Conservation (phyloP, 2,888 invertebrate species). For the Agrypnus murinus region DNA sequence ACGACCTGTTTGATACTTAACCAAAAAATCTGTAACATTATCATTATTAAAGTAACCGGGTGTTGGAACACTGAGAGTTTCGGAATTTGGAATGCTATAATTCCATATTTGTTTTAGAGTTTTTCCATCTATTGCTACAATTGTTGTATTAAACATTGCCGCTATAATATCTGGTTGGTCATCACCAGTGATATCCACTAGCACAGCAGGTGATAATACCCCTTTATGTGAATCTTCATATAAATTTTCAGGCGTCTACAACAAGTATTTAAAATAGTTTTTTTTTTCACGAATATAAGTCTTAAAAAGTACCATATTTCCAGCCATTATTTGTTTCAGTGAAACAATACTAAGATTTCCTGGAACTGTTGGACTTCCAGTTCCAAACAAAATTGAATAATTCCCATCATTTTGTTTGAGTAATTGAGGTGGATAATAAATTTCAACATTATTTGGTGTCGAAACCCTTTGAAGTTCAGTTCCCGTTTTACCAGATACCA, state of each 20-base stretch:
- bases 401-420: slow-evolving; percentile 77
- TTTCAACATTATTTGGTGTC: slow-evolving; percentile 79
- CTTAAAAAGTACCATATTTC: slow-evolving; percentile 68
- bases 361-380: slow-evolving; percentile 82
- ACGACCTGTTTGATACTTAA: slow-evolving; percentile 80
- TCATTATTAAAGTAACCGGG: slow-evolving; percentile 87
- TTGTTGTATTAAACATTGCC: slow-evolving; percentile 81
- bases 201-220: slow-evolving; percentile 78
- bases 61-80: slow-evolving; percentile 84
- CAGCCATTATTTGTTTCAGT: slow-evolving; percentile 74
- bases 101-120: slow-evolving; percentile 83
- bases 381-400: slow-evolving; percentile 79
- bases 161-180: slow-evolving; percentile 82
- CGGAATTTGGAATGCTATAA: slow-evolving; percentile 78
- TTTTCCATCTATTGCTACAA: slow-evolving; percentile 82
- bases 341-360: slow-evolving; percentile 82
- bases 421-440: slow-evolving; percentile 82
- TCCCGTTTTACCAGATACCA: slow-evolving; percentile 83
- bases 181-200: slow-evolving; percentile 84
- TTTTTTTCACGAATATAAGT: slow-evolving; percentile 44
- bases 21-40: slow-evolving; percentile 84
- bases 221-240: slow-evolving; percentile 78
- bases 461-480: slow-evolving; percentile 76
- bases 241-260: slow-evolving; percentile 73
- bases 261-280: slow-evolving; percentile 55